Evolutionary conservation across 2,888 invertebrate species (phyloP).

Genomic region (Caenorhabditis sulstoni): DNA sequence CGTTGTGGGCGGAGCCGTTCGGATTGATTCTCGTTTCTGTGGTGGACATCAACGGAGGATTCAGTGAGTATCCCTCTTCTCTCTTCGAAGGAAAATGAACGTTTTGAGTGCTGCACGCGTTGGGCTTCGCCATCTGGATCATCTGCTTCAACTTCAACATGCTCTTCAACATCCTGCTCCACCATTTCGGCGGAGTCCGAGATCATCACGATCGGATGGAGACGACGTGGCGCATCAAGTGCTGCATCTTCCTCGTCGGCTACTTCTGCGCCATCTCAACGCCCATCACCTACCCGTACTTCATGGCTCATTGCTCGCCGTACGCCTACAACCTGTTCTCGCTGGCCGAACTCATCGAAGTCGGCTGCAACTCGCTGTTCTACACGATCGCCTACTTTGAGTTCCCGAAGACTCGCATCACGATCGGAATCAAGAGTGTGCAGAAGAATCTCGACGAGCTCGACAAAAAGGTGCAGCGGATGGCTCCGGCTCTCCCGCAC

Average conservation of each 20-base stretch:
- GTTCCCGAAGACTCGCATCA: constrained; percentile 68
- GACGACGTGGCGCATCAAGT: constrained; percentile 74
- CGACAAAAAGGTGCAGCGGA: constrained; percentile 31
- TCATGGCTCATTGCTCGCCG: constrained; percentile 69
- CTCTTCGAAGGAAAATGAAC: background rate
- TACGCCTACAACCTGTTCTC: constrained; percentile 76
- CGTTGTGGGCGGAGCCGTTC: constrained; percentile 66
- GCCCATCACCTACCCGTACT: constrained; percentile 75
- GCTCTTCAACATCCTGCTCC: constrained; percentile 76
- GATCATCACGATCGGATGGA: constrained; percentile 67
- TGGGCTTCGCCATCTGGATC: constrained; percentile 76
- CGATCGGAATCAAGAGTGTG: constrained; percentile 64
- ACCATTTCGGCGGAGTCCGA: constrained; percentile 72
- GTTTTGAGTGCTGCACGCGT: constrained; percentile 74
- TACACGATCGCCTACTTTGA: constrained; percentile 76
- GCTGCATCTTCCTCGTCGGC: constrained; percentile 72
- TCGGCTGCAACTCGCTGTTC: constrained; percentile 76
- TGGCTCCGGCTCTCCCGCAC: constrained; percentile 50
- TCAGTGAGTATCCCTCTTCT: constrained; percentile 60
- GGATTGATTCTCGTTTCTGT: constrained; percentile 75
- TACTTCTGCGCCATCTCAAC: constrained; percentile 77
- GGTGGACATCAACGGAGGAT: constrained; percentile 76
- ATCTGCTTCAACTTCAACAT: constrained; percentile 78
- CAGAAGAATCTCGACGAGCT: constrained; percentile 45
- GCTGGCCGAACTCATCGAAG: constrained; percentile 76